A percentile compares a stretch with the other conserved stretches of the same genome.
Conservation (phyloP, 2,113 vertebrate genomes). For the Sinocyclocheilus maitianheensis region DNA sequence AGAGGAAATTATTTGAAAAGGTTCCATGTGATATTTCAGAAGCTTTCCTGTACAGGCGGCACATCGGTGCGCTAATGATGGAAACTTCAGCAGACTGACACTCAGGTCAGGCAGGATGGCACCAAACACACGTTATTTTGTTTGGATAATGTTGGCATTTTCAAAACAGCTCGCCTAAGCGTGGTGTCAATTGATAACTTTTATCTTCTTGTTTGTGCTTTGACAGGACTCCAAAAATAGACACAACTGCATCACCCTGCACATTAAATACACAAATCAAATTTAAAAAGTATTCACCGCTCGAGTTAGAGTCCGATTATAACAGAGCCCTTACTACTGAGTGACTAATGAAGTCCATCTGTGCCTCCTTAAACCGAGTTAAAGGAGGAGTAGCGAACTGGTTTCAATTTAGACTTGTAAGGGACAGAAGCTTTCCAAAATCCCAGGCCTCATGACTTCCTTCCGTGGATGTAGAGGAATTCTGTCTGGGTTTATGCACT, state of each 20-base stretch:
- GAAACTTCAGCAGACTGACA: slow-evolving; percentile 75
- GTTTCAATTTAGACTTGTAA: slow-evolving; percentile 73
- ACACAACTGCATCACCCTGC: neutral
- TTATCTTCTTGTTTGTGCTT: slow-evolving; percentile 44
- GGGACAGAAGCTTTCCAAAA: slow-evolving; percentile 64
- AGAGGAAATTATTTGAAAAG: slow-evolving; percentile 58
- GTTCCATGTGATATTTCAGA: slow-evolving; percentile 58
- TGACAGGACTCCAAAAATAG: slow-evolving; percentile 34
- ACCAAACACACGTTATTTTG: slow-evolving; percentile 61
- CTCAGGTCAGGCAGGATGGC: slow-evolving; percentile 61
- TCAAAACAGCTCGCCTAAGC: neutral
- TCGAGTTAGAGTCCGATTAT: neutral
- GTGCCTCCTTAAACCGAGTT: slow-evolving; percentile 62
- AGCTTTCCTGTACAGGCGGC: slow-evolving; percentile 69
- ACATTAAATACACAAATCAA: slow-evolving; percentile 9
- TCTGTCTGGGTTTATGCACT: slow-evolving; percentile 64
- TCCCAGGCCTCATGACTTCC: slow-evolving; percentile 68
- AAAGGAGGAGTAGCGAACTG: slow-evolving; percentile 63
- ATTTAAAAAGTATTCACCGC: neutral
- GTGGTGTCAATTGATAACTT: slow-evolving; percentile 37
- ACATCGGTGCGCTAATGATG: slow-evolving; percentile 63
- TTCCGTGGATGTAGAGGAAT: slow-evolving; percentile 68
- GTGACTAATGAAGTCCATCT: slow-evolving; percentile 69
- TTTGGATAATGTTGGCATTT: slow-evolving; percentile 53
- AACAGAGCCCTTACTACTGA: slow-evolving; percentile 24